Percentiles rank a stretch among this genome's conserved stretches.
These are phyloP conservation scores for Trachythela sp. DNA, from an alignment of 64 coral and sea anemone genomes.

Conservation along the genomic window DNA sequence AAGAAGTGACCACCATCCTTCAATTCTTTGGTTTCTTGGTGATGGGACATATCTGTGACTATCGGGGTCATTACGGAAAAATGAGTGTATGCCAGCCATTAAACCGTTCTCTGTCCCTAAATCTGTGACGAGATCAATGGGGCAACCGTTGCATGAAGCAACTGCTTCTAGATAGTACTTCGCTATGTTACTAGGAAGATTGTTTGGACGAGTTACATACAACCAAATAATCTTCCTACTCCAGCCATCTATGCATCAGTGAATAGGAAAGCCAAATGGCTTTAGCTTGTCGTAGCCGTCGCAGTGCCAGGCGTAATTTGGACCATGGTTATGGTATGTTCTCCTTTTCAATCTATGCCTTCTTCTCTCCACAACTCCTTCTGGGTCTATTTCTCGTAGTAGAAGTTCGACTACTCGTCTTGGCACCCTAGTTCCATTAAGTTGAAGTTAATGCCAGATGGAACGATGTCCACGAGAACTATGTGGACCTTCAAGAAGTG, in stretches of 20 bases:
- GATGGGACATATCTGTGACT: conserved; percentile 16
- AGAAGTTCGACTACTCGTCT: not conserved
- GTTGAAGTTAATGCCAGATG: conserved; percentile 10
- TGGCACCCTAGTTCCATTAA: not conserved
- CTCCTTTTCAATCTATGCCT: not conserved
- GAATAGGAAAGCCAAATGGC: conserved; percentile 11
- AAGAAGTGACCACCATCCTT: not conserved
- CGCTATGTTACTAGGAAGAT: conserved; percentile 19
- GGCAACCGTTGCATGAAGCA: conserved; percentile 5
- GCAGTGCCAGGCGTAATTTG: conserved; percentile 20
- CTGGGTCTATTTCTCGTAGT: conserved; percentile 8
- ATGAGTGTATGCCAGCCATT: conserved; percentile 1
- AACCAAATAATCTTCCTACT: conserved; percentile 14
- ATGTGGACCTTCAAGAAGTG: conserved; percentile 29
- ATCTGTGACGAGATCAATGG: not conserved
- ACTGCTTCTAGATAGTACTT: conserved; percentile 20
- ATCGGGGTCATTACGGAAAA: conserved; percentile 1
- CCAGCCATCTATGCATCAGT: not conserved
- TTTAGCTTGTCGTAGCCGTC: conserved; percentile 18
- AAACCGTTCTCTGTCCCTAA: not conserved
- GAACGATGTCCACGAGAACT: conserved; percentile 13
- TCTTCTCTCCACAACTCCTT: not conserved
- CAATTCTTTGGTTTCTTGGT: conserved; percentile 13
- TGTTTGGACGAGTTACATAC: not conserved
- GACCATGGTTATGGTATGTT: not conserved